Conservation (phyloP, 2,113 vertebrate species). For the Hemibagrus wyckioides region DNA sequence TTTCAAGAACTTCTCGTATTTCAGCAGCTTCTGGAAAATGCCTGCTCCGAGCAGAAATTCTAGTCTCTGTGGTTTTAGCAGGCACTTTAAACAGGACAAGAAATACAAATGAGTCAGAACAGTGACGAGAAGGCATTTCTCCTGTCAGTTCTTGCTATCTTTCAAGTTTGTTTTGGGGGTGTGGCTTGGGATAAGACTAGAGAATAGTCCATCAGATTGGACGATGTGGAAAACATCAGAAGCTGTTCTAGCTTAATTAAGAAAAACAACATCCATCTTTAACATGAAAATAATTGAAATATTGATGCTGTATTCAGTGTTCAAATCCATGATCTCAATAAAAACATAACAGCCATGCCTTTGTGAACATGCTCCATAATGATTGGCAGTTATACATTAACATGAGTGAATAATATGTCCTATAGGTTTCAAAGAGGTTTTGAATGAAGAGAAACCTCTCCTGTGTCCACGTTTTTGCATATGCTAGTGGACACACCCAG, state of each 20-base stretch:
- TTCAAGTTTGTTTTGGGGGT: not conserved
- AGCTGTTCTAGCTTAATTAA: not conserved
- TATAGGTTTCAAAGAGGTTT: not conserved
- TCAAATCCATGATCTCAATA: not conserved
- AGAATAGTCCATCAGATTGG: not conserved
- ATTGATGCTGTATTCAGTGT: not conserved
- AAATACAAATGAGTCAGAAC: not conserved
- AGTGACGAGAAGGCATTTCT: not conserved
- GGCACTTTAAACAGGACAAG: not conserved
- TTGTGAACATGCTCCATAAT: not conserved
- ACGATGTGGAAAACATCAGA: not conserved
- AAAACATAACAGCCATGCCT: not conserved
- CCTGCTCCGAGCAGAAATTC: not conserved
- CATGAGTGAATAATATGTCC: not conserved
- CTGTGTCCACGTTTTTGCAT: conserved; percentile 35
- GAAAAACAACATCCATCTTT: not conserved
- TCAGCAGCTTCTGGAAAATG: not conserved
- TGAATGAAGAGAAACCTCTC: conserved; percentile 1
- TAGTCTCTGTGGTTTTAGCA: not conserved
- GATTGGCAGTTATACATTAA: not conserved
- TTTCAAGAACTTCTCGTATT: not conserved
- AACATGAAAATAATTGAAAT: not conserved
- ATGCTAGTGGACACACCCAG: conserved; percentile 32
- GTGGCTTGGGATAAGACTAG: no score
- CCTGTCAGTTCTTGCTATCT: no score